Conservation (phyloP, 2,797 vertebrate genomes). For the Dendrocincla fuliginosa region DNA sequence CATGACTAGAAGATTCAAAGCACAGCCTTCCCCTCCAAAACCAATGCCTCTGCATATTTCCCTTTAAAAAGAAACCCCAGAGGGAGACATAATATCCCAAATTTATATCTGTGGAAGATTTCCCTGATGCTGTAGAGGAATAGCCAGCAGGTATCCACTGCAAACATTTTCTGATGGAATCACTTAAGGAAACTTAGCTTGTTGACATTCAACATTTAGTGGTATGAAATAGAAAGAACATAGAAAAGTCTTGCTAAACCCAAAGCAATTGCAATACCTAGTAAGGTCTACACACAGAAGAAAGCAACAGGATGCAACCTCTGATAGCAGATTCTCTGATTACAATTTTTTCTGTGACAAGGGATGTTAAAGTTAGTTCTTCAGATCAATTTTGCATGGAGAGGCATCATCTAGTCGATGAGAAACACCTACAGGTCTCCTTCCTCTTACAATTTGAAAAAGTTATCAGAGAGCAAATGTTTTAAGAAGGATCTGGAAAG, state of each 20-base stretch:
- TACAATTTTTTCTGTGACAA: background rate
- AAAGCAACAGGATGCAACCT: background rate
- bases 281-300: background rate
- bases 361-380: background rate
- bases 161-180: background rate
- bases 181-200: background rate
- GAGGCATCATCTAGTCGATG: background rate
- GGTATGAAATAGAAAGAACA: background rate
- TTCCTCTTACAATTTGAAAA: background rate
- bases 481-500: background rate
- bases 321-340: background rate
- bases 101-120: background rate
- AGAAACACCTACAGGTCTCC: background rate
- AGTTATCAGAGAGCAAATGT: background rate
- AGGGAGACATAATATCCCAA: background rate
- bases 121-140: background rate
- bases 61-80: background rate
- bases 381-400: background rate
- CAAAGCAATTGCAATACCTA: background rate
- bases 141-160: background rate
- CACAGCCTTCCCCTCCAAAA: background rate
- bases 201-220: background rate
- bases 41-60: background rate
- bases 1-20: background rate
- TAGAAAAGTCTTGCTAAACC: background rate